phyloP scores from a whole-genome alignment of 1,140 invertebrate species.

The Notospermus geniculatus region DNA sequence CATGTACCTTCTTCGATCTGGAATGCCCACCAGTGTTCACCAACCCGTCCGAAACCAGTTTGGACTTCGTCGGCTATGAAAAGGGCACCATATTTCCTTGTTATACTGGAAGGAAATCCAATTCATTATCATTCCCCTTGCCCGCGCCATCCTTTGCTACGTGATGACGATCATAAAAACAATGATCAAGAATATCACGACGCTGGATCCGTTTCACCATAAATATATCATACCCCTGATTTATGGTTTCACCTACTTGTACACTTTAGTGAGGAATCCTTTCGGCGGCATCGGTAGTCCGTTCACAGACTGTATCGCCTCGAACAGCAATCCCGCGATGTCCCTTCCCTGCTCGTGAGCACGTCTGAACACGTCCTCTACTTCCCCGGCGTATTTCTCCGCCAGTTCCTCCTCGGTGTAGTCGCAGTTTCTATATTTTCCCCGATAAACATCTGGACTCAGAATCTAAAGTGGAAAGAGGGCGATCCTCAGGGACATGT shows the following conservation, averaged over 20 bases:
- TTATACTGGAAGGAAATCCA: neutral
- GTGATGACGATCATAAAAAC: too few relatives aligned
- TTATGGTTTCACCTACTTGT: conserved; percentile 69
- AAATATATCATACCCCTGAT: too few relatives aligned
- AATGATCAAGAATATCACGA: too few relatives aligned
- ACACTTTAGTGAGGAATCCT: conserved; percentile 82
- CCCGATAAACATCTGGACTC: conserved; percentile 89
- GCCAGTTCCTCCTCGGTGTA: conserved; percentile 73
- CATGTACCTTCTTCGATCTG: too few relatives aligned
- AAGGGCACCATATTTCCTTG: conserved; percentile 79
- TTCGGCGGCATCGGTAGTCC: conserved; percentile 92
- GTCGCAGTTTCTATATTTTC: conserved; percentile 75
- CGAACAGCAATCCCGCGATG: conserved; percentile 83
- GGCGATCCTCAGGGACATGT: too few relatives aligned
- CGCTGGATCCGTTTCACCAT: too few relatives aligned
- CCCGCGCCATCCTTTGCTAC: too few relatives aligned
- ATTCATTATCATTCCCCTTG: too few relatives aligned
- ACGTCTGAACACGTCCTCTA: conserved; percentile 71
- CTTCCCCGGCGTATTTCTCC: conserved; percentile 81
- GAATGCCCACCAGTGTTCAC: conserved; percentile 96
- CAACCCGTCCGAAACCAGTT: conserved; percentile 93
- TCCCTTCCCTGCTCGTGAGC: conserved; percentile 63
- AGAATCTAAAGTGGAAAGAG: too few relatives aligned
- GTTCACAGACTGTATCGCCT: conserved; percentile 95
- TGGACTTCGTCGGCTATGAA: conserved; percentile 99